Base-by-base conservation (phyloP, 2,113 vertebrate genomes). In the Lethenteron reissneri region DNA sequence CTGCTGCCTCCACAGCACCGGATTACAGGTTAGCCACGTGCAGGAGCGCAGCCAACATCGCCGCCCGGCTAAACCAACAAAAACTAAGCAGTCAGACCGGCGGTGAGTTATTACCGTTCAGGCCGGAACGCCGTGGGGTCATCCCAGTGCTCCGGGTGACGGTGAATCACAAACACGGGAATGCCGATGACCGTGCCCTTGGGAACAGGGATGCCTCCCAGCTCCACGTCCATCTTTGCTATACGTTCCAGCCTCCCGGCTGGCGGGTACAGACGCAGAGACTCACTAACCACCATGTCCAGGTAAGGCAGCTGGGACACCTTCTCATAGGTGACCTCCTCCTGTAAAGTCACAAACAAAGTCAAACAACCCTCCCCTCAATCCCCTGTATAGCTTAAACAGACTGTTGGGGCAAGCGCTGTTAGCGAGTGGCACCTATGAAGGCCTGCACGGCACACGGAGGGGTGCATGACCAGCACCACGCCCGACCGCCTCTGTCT, bases 241-340 rank as follows among this genome's bases (percentile, higher is more conserved):
- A 83, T 21, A n/a, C 87, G 85, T 9, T 88, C 80, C 14, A 89
- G 3, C 14, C 82, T 75, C 0, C 73, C 14, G 2, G 57, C 74
- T 0, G 72, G 12, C 0, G 87, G 85, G 56, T 78, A 85, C 13
- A 91, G 17, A 2, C 83, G 74, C 19, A 89, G 78, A 6, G 78
- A 77, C 76, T 95, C 85, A 0, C 79, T 87, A 77, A 90, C 75
- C 56, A 82, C 84, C 77, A 83, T 81, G 12, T 94, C 84, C 1
- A 95, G 74, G 72, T 87, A 90, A 6, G 89, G 85, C 83, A 92
- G 84, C 73, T 88, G 81, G 62, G 74, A 76, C 74, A 89, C 4
- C 0, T 72, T 2, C 0, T 75, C 78, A n/a, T 88, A 91, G 11
- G 64, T 68, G n/a, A 68, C n/a, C 64, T 68, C 64, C 11, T n/a